Evolutionary conservation across 2,888 invertebrate genomes (phyloP).

Genomic region (Oscheius sp.): DNA sequence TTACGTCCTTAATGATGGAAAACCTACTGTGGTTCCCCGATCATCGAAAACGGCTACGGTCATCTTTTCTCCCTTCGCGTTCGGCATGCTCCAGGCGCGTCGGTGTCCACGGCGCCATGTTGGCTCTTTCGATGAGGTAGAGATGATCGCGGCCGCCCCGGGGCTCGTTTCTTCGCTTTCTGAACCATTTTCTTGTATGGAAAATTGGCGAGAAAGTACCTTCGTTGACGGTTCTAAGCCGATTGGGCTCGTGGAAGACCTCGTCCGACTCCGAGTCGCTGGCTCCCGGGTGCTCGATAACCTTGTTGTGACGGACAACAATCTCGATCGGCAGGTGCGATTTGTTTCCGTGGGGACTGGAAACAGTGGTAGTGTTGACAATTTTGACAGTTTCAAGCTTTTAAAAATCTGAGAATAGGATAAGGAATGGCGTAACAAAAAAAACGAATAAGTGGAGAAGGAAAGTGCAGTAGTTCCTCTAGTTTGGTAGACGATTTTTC

Average conservation of each 20-base stretch:
- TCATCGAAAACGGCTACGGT: conserved; percentile 69
- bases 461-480: too few species aligned
- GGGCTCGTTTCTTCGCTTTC: conserved; percentile 9
- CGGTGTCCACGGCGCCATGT: conserved; percentile 68
- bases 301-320: conserved; percentile 66
- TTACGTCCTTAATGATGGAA: not conserved
- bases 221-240: conserved; percentile 45
- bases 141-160: not conserved
- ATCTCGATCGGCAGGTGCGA: conserved; percentile 65
- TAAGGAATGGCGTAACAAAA: too few species aligned
- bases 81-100: conserved; percentile 72
- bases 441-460: too few species aligned
- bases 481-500: too few species aligned
- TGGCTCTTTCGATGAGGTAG: conserved; percentile 24
- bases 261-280: conserved; percentile 35
- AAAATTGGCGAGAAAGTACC: conserved; percentile 12
- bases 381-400: too few species aligned
- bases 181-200: not conserved
- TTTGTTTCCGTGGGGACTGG: conserved; percentile 7
- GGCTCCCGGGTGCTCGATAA: conserved; percentile 53
- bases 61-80: conserved; percentile 65
- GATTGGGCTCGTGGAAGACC: not conserved
- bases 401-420: too few species aligned
- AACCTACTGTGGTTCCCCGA: conserved; percentile 38
- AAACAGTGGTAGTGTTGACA: not conserved